These are phyloP conservation scores for Thinocorus orbignyianus DNA, from an alignment of 2,113 vertebrate species.

Conservation along the genomic window DNA sequence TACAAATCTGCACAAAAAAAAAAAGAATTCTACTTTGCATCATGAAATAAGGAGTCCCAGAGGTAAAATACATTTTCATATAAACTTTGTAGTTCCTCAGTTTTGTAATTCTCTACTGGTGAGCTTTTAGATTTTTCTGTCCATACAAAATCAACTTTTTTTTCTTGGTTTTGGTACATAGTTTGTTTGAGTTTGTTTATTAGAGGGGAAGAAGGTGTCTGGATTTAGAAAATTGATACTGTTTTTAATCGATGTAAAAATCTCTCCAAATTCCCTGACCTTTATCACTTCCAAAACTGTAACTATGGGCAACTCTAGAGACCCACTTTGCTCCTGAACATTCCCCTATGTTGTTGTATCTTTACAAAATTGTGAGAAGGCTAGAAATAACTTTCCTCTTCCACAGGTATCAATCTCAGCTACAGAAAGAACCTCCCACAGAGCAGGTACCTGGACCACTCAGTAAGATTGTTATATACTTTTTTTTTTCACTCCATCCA, in stretches of 20 bases:
- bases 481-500: not conserved
- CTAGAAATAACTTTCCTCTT: not conserved
- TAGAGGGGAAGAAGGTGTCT: fast-evolving
- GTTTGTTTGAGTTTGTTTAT: not conserved
- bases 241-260: not conserved
- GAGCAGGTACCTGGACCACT: not conserved
- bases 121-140: not conserved
- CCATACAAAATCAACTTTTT: not conserved
- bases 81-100: not conserved
- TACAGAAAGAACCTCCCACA: not conserved
- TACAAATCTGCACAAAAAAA: not conserved
- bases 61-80: not conserved
- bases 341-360: not conserved
- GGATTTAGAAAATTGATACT: not conserved
- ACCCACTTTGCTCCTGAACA: not conserved
- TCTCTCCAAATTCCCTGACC: not conserved
- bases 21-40: not conserved
- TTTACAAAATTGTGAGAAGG: not conserved
- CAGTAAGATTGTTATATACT: not conserved
- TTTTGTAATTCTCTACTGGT: not conserved
- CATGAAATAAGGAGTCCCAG: not conserved
- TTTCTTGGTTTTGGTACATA: not conserved
- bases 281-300: not conserved
- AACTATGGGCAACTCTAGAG: not conserved
- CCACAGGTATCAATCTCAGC: not conserved